These are phyloP conservation scores for Ectemnius lituratus DNA, from an alignment of 2,888 invertebrate species.

Conservation along the genomic window DNA sequence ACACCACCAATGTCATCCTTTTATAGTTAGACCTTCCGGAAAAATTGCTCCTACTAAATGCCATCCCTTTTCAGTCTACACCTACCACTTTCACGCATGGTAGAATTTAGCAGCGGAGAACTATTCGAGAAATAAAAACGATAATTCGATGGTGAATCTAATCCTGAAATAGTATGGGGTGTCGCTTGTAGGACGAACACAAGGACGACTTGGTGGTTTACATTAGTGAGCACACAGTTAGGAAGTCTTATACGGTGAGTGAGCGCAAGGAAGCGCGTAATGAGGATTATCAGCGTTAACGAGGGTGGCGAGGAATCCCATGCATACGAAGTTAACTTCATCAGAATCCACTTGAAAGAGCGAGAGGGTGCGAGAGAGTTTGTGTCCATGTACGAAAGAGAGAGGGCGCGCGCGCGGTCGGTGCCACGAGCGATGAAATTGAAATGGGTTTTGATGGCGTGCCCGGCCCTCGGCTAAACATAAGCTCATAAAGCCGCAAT, in stretches of 20 bases:
- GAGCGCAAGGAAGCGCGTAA: conserved; percentile 22
- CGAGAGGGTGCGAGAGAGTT: too few relatives aligned
- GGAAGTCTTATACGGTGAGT: conserved; percentile 22
- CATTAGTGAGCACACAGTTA: too few relatives aligned
- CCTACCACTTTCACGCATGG: too few relatives aligned
- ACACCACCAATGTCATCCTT: neutral
- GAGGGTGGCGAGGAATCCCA: conserved; percentile 63
- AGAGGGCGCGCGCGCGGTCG: conserved; percentile 49
- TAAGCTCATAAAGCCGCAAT: conserved; percentile 78
- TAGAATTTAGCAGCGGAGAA: too few relatives aligned
- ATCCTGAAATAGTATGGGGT: neutral
- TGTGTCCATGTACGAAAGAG: too few relatives aligned
- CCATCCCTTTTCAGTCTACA: too few relatives aligned
- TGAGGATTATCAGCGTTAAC: conserved; percentile 48
- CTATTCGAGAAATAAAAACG: too few relatives aligned
- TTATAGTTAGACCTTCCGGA: neutral
- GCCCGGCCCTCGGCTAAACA: conserved; percentile 53
- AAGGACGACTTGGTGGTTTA: conserved; percentile 13
- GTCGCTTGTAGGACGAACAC: conserved; percentile 15
- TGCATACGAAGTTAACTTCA: conserved; percentile 75
- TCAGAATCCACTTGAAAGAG: conserved; percentile 73
- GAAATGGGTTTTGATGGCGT: conserved; percentile 70
- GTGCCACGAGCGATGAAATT: conserved; percentile 68
- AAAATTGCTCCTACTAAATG: neutral
- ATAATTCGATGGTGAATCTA: neutral